Conservation (phyloP, 53 echinoderm and acorn worm genomes). For the Holothuria scabra region DNA sequence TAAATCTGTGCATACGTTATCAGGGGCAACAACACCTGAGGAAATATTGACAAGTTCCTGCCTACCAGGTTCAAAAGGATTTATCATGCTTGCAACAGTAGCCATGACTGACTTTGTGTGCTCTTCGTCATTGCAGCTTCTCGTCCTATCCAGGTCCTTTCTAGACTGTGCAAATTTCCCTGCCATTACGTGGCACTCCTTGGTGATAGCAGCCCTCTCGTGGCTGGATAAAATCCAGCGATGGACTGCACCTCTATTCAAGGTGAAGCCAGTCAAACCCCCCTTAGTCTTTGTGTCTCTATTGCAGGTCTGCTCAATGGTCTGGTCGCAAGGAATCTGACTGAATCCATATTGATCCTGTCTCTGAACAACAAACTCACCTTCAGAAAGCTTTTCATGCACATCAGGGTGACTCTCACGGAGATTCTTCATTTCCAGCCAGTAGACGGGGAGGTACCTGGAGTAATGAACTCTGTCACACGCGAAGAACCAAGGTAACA, state of each 20-base stretch:
- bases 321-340: constrained; percentile 56
- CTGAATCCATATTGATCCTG: constrained; percentile 64
- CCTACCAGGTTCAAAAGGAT: constrained; percentile 40
- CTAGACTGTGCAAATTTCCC: constrained; percentile 30
- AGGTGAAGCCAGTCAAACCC: constrained; percentile 61
- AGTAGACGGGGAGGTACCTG: constrained; percentile 63
- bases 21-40: constrained; percentile 31
- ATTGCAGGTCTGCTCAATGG: constrained; percentile 65
- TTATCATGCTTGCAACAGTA: constrained; percentile 27
- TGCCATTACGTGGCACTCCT: constrained; percentile 61
- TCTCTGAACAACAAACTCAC: constrained; percentile 64
- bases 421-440: constrained; percentile 61
- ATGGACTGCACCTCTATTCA: constrained; percentile 52
- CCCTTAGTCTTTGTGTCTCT: constrained; percentile 68
- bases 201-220: constrained; percentile 50
- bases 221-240: constrained; percentile 52
- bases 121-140: constrained; percentile 17
- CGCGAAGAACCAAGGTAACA: constrained; percentile 66
- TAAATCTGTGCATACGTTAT: not conserved
- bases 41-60: constrained; percentile 22
- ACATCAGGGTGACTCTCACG: constrained; percentile 48
- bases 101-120: constrained; percentile 27
- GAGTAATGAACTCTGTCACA: constrained; percentile 65
- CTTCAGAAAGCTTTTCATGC: constrained; percentile 34
- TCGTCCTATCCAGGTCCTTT: constrained; percentile 31